A percentile compares a stretch with the other conserved stretches of the same genome.
phyloP scores from a whole-genome alignment of 2,113 vertebrate genomes.

The Propithecus coquereli region DNA sequence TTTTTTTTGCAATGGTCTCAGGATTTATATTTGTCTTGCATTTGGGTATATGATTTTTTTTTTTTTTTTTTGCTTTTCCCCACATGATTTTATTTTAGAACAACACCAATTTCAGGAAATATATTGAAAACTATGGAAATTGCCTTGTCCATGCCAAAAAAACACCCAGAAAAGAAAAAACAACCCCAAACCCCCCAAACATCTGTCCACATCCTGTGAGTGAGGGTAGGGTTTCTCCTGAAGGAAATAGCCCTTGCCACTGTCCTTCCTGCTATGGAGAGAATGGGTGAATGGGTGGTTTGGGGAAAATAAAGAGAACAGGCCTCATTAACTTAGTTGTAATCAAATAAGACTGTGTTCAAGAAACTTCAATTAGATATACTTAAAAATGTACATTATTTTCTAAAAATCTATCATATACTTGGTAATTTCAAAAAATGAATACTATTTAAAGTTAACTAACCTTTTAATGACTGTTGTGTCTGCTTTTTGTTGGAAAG shows the following conservation, averaged over 20 bases:
- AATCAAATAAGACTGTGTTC: too few relatives aligned
- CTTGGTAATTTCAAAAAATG: too few relatives aligned
- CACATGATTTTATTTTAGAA: not conserved
- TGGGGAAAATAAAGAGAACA: not conserved
- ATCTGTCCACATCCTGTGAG: not conserved
- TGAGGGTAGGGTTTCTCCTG: not conserved
- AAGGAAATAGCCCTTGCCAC: conserved; percentile 20
- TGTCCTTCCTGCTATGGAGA: conserved; percentile 23
- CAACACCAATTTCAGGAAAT: not conserved
- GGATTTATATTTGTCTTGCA: too few relatives aligned
- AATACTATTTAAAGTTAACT: too few relatives aligned
- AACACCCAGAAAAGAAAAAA: not conserved
- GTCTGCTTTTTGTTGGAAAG: too few relatives aligned
- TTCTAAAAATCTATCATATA: too few relatives aligned
- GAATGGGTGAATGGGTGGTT: not conserved
- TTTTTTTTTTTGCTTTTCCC: not conserved
- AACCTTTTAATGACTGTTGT: too few relatives aligned
- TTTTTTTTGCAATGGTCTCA: too few relatives aligned
- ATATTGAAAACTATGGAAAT: not conserved
- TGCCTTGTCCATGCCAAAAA: not conserved
- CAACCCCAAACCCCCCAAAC: not conserved
- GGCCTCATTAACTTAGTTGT: too few relatives aligned
- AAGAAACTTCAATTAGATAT: too few relatives aligned
- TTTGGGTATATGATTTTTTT: too few relatives aligned
- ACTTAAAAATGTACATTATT: too few relatives aligned